These are phyloP conservation scores for Drosophila fulvimacula DNA, from an alignment of 2,888 invertebrate species.

Conservation along the genomic window DNA sequence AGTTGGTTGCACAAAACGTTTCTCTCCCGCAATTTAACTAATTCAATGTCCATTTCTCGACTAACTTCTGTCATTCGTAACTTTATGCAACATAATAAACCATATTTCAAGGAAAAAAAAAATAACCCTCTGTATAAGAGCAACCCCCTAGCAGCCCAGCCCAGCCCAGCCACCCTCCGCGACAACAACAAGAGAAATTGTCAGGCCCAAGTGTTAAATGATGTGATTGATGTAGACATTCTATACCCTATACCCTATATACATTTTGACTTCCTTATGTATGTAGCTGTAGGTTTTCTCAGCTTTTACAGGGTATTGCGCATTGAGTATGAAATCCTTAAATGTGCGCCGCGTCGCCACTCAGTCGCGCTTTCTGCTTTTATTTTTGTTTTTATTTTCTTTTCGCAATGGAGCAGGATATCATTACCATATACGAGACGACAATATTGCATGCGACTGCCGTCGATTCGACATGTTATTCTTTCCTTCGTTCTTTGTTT, in stretches of 20 bases:
- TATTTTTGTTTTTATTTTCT: slow-evolving; percentile 41
- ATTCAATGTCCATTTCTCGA: slow-evolving; percentile 63
- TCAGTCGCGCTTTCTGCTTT: slow-evolving; percentile 64
- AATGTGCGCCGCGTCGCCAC: slow-evolving; percentile 71
- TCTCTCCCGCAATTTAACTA: slow-evolving; percentile 52
- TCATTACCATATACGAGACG: slow-evolving; percentile 76
- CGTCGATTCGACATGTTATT: slow-evolving; percentile 47
- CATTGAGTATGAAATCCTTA: slow-evolving; percentile 60
- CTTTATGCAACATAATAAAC: slow-evolving; percentile 65
- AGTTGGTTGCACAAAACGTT: slow-evolving; percentile 38
- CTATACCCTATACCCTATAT: slow-evolving; percentile 29
- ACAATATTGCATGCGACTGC: slow-evolving; percentile 57
- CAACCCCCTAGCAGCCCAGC: slow-evolving; percentile 33
- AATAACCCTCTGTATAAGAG: slow-evolving; percentile 58
- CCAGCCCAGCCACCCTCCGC: slow-evolving; percentile 41
- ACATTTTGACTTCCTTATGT: neutral
- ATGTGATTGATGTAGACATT: neutral
- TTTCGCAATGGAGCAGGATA: slow-evolving; percentile 63
- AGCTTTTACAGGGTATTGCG: slow-evolving; percentile 40
- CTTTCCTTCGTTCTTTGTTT: neutral
- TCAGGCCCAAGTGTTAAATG: slow-evolving; percentile 9
- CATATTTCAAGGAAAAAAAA: slow-evolving; percentile 55
- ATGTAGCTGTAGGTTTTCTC: neutral
- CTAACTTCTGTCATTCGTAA: slow-evolving; percentile 58
- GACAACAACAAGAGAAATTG: neutral